Percentiles rank a stretch among this genome's conserved stretches.
Conservation (phyloP, 2,888 invertebrate genomes). For the Parochlus steinenii region DNA sequence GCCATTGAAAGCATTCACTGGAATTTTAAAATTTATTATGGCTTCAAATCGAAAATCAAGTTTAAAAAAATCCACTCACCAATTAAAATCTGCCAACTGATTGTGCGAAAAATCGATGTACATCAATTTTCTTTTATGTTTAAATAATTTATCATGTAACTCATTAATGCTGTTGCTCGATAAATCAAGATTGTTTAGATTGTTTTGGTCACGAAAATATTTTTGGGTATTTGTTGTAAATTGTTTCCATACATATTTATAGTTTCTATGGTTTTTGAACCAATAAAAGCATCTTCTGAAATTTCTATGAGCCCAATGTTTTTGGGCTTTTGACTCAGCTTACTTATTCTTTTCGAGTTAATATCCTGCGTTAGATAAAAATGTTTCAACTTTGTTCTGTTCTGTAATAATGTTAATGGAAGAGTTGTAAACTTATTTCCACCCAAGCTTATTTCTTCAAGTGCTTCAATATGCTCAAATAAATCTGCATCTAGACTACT, state of each 20-base stretch:
- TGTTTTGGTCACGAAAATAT: slow-evolving; percentile 44
- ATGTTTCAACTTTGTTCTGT: slow-evolving; percentile 36
- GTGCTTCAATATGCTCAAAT: slow-evolving; percentile 41
- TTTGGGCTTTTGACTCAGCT: slow-evolving; percentile 38
- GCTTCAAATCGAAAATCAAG: no score
- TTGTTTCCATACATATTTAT: slow-evolving; percentile 44
- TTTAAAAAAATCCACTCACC: slow-evolving; percentile 15
- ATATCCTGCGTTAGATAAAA: slow-evolving; percentile 41
- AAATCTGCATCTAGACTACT: slow-evolving; percentile 40
- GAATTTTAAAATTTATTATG: no score
- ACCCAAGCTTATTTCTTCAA: slow-evolving; percentile 46
- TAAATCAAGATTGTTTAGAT: slow-evolving; percentile 45
- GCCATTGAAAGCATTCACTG: no score
- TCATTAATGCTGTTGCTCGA: slow-evolving; percentile 42
- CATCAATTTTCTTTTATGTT: slow-evolving; percentile 36
- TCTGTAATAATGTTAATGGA: slow-evolving; percentile 39
- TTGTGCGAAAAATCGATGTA: slow-evolving; percentile 48
- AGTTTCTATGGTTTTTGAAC: slow-evolving; percentile 37
- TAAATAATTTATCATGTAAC: slow-evolving; percentile 42
- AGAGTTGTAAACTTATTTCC: slow-evolving; percentile 47
- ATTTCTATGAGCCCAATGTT: slow-evolving; percentile 38
- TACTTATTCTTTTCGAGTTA: slow-evolving; percentile 36
- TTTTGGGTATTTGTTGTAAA: slow-evolving; percentile 36
- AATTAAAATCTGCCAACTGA: slow-evolving; percentile 34
- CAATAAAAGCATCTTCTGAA: slow-evolving; percentile 44